phyloP scores from a whole-genome alignment of 2,113 vertebrate species.

The Muscicapa adusta region DNA sequence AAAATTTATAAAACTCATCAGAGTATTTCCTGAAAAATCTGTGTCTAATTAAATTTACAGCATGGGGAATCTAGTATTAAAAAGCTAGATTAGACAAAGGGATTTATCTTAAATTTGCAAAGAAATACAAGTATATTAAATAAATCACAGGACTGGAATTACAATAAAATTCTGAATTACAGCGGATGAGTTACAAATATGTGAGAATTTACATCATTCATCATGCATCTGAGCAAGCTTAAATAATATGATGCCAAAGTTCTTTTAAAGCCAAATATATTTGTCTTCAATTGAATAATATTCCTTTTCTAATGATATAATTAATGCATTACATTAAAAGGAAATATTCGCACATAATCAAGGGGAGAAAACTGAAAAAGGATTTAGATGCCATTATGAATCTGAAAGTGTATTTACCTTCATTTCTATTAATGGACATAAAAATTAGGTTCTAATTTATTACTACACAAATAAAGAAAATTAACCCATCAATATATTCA shows the following conservation, averaged over 20 bases:
- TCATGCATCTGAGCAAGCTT: not conserved
- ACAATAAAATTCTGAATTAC: not conserved
- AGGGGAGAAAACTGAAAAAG: not conserved
- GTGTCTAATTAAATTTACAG: not conserved
- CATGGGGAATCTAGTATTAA: not conserved
- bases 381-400: not conserved
- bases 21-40: not conserved
- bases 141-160: not conserved
- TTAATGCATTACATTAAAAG: not conserved
- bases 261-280: not conserved
- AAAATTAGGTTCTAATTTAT: not conserved
- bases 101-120: not conserved
- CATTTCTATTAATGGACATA: not conserved
- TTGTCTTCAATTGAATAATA: not conserved
- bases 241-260: not conserved
- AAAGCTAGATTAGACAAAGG: not conserved
- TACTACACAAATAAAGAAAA: not conserved
- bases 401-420: conserved; percentile 34
- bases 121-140: not conserved
- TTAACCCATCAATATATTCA: conserved; percentile 6
- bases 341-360: not conserved
- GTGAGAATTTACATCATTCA: not conserved
- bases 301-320: not conserved
- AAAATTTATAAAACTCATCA: not conserved
- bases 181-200: not conserved